These are phyloP conservation scores for Sebastes umbrosus DNA, from an alignment of 2,797 vertebrate species.

Conservation along the genomic window DNA sequence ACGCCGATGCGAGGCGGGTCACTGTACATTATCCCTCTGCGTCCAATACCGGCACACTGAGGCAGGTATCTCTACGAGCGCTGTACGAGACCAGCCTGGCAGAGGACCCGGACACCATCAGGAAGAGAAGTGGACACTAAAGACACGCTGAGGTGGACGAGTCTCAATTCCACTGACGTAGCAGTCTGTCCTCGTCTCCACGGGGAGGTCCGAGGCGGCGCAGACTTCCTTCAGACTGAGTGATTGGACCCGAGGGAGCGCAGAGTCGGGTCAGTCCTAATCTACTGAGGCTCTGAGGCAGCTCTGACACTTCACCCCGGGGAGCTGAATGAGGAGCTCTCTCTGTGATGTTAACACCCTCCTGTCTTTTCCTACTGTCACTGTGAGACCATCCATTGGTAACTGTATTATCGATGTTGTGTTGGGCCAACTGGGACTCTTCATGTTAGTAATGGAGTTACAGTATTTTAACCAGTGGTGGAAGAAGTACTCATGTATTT, in stretches of 20 bases:
- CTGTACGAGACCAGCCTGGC: too few species aligned
- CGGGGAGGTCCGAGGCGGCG: neutral
- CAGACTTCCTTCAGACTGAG: neutral
- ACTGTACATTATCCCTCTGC: too few species aligned
- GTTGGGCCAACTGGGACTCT: neutral
- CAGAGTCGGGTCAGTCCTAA: neutral
- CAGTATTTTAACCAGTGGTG: neutral
- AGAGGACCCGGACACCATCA: neutral
- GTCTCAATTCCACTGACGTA: neutral
- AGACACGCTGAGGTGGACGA: neutral
- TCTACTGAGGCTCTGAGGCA: conserved; percentile 1
- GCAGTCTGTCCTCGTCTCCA: neutral
- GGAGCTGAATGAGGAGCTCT: neutral
- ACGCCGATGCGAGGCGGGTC: too few species aligned
- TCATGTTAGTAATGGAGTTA: neutral
- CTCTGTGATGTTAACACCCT: neutral
- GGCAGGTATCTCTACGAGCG: too few species aligned
- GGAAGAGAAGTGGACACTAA: neutral
- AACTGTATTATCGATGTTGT: neutral
- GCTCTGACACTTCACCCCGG: neutral
- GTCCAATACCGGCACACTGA: too few species aligned
- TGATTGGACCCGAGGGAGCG: conserved; percentile 6
- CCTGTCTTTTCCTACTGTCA: neutral
- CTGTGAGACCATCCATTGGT: too few species aligned
- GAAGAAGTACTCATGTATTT: too few species aligned